Evolutionary conservation across 2,888 invertebrate genomes (phyloP).

Genomic region (Yponomeuta cagnagella): DNA sequence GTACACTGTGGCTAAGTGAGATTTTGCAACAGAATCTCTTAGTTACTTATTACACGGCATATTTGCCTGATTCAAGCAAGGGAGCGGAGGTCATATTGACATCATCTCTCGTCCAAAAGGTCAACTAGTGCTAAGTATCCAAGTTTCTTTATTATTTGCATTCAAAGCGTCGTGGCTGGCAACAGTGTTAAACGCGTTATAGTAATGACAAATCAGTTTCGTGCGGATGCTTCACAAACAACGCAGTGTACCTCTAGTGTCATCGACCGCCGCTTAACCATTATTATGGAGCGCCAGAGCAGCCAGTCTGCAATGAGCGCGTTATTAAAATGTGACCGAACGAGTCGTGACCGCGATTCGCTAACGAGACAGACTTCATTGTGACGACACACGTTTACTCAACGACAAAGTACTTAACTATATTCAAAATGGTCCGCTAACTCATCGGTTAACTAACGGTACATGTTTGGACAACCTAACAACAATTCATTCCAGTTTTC

Average conservation of each 20-base stretch:
- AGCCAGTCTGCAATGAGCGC: neutral
- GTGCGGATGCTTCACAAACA: neutral
- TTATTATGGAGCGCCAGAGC: neutral
- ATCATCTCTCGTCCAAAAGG: neutral
- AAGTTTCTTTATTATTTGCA: neutral
- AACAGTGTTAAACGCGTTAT: neutral
- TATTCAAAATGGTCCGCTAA: neutral
- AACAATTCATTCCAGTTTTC: neutral
- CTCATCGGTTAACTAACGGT: neutral
- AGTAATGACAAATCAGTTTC: neutral
- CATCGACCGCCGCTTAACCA: constrained; percentile 5
- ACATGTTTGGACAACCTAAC: neutral
- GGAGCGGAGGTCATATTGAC: neutral
- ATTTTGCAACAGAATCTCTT: neutral
- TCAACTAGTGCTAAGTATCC: neutral
- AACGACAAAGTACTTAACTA: neutral
- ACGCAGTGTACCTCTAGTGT: constrained; percentile 1
- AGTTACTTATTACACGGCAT: neutral
- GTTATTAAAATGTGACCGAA: constrained; percentile 7
- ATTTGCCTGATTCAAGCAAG: neutral
- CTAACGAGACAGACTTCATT: constrained; percentile 6
- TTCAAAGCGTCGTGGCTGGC: neutral
- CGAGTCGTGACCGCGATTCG: constrained; percentile 11
- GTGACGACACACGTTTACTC: constrained; percentile 2
- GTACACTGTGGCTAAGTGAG: constrained; percentile 4